These are phyloP conservation scores for Aradophagus sp. DNA, from an alignment of 1,140 invertebrate species.

Conservation along the genomic window DNA sequence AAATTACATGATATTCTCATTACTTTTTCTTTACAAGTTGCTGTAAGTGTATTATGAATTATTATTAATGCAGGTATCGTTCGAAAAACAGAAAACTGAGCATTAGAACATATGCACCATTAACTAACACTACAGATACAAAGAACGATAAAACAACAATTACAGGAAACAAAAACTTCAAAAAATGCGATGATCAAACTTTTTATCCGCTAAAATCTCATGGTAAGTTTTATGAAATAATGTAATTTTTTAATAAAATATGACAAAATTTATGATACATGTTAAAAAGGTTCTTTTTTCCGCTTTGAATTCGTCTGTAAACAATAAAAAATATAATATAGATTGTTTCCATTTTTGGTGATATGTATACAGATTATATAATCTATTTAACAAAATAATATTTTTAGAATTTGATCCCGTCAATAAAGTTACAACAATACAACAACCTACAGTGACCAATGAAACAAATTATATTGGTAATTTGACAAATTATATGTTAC, in stretches of 20 bases:
- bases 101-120: slow-evolving; percentile 62
- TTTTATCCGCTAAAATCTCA: slow-evolving; percentile 66
- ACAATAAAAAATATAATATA: background rate
- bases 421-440: slow-evolving; percentile 61
- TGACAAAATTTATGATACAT: too few species aligned
- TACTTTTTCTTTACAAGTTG: background rate
- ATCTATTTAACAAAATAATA: too few species aligned
- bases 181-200: slow-evolving; percentile 64
- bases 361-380: too few species aligned
- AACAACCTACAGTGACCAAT: slow-evolving; percentile 62
- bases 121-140: slow-evolving; percentile 56
- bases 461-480: slow-evolving; percentile 70
- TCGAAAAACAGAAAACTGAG: slow-evolving; percentile 77
- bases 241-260: slow-evolving; percentile 9
- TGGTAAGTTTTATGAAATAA: slow-evolving; percentile 54
- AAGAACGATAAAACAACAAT: slow-evolving; percentile 62
- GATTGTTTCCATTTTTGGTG: background rate
- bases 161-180: slow-evolving; percentile 62
- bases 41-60: slow-evolving; percentile 19
- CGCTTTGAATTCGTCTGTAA: too few species aligned
- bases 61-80: slow-evolving; percentile 71
- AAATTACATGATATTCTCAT: slow-evolving; percentile 9
- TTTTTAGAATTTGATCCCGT: slow-evolving; percentile 62
- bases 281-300: too few species aligned
- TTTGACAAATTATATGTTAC: slow-evolving; percentile 66